A percentile compares a stretch with the other conserved stretches of the same genome.
Evolutionary conservation across 92 coral and sea anemone species (phyloP).

Genomic region (Virgularia gustaviana): DNA sequence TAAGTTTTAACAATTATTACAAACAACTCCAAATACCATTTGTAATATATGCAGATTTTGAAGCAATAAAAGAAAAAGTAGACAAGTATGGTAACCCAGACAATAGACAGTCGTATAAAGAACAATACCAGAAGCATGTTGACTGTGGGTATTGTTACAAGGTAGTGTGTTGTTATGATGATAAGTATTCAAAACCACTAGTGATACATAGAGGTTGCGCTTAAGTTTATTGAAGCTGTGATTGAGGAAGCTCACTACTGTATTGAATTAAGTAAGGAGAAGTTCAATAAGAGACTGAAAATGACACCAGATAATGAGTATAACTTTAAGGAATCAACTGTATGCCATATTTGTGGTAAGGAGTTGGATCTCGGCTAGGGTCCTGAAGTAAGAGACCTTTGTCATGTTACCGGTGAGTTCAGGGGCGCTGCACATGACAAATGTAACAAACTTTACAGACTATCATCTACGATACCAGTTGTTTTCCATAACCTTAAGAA

Average conservation of each 20-base stretch:
- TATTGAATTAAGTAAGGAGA: too few relatives aligned
- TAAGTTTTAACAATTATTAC: constrained; percentile 33
- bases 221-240: constrained; percentile 30
- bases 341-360: too few relatives aligned
- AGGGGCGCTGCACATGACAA: too few relatives aligned
- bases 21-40: constrained; percentile 39
- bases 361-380: too few relatives aligned
- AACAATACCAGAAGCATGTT: constrained; percentile 35
- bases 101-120: constrained; percentile 40
- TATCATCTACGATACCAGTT: too few relatives aligned
- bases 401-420: too few relatives aligned
- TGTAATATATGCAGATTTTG: constrained; percentile 53
- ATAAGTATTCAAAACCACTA: constrained; percentile 29
- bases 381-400: too few relatives aligned
- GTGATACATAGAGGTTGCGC: constrained; percentile 28
- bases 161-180: constrained; percentile 48
- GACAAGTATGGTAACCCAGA: constrained; percentile 9
- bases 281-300: too few relatives aligned
- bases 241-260: constrained; percentile 39
- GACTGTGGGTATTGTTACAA: constrained; percentile 47
- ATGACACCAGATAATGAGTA: too few relatives aligned
- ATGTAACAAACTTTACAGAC: too few relatives aligned
- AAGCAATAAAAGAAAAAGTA: constrained; percentile 34
- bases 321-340: too few relatives aligned
- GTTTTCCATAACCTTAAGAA: too few relatives aligned